These are phyloP conservation scores for Equus quagga DNA, from an alignment of 2,113 vertebrate species.

Conservation along the genomic window DNA sequence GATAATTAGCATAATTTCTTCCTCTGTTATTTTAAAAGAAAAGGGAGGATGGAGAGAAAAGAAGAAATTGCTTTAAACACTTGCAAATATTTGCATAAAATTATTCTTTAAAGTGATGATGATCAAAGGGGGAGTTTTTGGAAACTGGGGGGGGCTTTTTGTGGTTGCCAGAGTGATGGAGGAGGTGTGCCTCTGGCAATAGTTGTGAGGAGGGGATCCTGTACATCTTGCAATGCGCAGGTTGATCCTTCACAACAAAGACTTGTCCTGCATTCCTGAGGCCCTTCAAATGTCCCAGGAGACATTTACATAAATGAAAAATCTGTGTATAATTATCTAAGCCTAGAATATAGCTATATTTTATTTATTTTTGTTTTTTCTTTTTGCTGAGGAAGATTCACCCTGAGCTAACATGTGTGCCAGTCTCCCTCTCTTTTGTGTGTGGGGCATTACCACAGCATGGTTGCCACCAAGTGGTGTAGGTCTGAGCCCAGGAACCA, in stretches of 20 bases:
- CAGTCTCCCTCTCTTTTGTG: too few species aligned
- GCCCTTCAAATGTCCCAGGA: not conserved
- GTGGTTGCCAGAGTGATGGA: not conserved
- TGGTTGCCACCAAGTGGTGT: too few species aligned
- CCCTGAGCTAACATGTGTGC: too few species aligned
- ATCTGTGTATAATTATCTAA: not conserved
- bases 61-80: conserved; percentile 11
- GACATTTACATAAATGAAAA: not conserved
- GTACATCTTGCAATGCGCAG: not conserved
- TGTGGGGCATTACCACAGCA: too few species aligned
- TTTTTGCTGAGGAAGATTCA: too few species aligned
- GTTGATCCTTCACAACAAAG: not conserved
- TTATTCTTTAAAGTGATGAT: not conserved
- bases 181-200: not conserved
- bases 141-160: not conserved
- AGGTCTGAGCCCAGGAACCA: too few species aligned
- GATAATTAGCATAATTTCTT: not conserved
- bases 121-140: not conserved
- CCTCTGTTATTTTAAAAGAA: conserved; percentile 10
- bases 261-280: not conserved
- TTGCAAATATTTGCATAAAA: not conserved
- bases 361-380: not conserved
- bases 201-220: not conserved
- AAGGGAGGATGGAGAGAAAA: not conserved
- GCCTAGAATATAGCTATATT: not conserved